These are phyloP conservation scores for Cephonodes hylas DNA, from an alignment of 2,888 invertebrate genomes.

Conservation along the genomic window DNA sequence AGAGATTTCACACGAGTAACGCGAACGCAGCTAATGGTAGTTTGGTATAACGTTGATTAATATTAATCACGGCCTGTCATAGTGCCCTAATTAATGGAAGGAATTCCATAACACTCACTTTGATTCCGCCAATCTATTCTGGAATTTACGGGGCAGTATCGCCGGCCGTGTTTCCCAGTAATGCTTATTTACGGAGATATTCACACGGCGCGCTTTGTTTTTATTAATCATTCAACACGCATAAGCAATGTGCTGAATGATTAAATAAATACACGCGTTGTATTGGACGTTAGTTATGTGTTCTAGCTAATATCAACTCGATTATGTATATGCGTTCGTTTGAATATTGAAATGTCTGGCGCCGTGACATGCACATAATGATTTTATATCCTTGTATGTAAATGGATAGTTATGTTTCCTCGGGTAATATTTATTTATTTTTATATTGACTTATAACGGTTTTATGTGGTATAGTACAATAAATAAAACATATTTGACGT, in stretches of 20 bases:
- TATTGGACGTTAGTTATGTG: conserved; percentile 8
- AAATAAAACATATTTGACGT: no score
- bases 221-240: conserved; percentile 10
- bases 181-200: conserved; percentile 11
- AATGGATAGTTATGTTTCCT: not conserved
- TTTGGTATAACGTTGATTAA: conserved; percentile 37
- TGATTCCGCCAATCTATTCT: conserved; percentile 26
- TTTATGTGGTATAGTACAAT: no score
- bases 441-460: not conserved
- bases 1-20: conserved; percentile 18
- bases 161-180: conserved; percentile 1
- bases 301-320: conserved; percentile 7
- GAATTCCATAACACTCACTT: conserved; percentile 37
- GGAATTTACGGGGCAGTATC: conserved; percentile 21
- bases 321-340: not conserved
- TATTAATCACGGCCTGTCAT: conserved; percentile 41
- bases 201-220: conserved; percentile 1
- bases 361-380: not conserved
- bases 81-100: conserved; percentile 36
- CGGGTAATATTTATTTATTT: not conserved
- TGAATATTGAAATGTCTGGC: not conserved
- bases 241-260: conserved; percentile 12
- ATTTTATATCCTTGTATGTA: not conserved
- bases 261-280: not conserved
- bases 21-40: conserved; percentile 27